A percentile compares a stretch with the other conserved stretches of the same genome.
These are phyloP conservation scores for Premnoplex brunnescens DNA, from an alignment of 2,797 vertebrate species.

Conservation along the genomic window DNA sequence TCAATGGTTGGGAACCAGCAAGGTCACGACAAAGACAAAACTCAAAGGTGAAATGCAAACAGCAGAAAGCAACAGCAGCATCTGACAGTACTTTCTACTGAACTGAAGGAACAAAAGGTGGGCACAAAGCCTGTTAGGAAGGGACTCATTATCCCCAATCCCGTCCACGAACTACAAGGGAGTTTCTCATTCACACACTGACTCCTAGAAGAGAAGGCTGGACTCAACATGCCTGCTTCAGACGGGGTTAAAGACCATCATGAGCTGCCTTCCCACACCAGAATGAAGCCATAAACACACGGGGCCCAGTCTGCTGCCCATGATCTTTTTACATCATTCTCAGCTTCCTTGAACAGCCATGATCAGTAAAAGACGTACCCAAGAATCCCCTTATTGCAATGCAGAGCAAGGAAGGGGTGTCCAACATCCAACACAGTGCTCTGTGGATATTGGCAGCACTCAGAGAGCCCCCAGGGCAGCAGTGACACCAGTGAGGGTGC, in stretches of 20 bases:
- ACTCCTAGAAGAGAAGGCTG: neutral
- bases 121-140: slow-evolving; percentile 3
- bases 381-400: neutral
- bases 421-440: neutral
- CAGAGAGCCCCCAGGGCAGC: neutral
- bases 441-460: neutral
- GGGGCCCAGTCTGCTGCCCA: neutral
- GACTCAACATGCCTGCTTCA: neutral
- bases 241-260: neutral
- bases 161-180: neutral
- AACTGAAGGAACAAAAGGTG: slow-evolving; percentile 26
- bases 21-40: slow-evolving; percentile 28
- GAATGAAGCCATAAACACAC: neutral
- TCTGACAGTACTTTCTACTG: slow-evolving; percentile 6
- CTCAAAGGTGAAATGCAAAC: slow-evolving; percentile 24
- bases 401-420: neutral
- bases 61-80: neutral
- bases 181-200: neutral
- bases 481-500: neutral
- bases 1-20: neutral
- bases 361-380: neutral
- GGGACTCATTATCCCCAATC: neutral
- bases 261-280: neutral
- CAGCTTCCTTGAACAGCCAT: neutral
- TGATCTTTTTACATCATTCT: neutral